phyloP scores from a whole-genome alignment of 37 sponge, comb jelly and placozoan species.

The Axinella damicornis region DNA sequence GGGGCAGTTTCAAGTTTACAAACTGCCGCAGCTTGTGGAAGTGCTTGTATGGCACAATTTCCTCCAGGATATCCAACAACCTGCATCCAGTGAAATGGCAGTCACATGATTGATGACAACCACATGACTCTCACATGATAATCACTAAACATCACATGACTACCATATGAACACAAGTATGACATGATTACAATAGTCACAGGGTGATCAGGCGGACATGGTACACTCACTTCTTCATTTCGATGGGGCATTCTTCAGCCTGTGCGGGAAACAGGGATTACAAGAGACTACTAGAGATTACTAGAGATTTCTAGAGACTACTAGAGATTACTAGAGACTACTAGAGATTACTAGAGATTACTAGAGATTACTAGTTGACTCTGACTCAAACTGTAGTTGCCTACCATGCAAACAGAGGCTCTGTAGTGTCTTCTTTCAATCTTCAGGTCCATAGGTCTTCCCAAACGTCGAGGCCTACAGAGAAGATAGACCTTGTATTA shows the following conservation, averaged over 20 bases:
- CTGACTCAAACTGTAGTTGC: neutral
- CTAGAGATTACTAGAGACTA: neutral
- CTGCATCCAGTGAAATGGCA: slow-evolving; percentile 26
- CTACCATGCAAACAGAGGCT: slow-evolving; percentile 79
- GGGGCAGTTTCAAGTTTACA: slow-evolving; percentile 84
- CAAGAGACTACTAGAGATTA: neutral
- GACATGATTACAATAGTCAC: neutral
- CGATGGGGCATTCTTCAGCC: slow-evolving; percentile 79
- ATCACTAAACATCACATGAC: too few species aligned
- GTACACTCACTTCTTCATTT: slow-evolving; percentile 71
- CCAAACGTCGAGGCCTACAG: slow-evolving; percentile 63
- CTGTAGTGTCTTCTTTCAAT: slow-evolving; percentile 80
- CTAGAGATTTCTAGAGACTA: neutral
- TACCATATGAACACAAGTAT: neutral
- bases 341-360: too few species aligned
- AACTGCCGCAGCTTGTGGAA: slow-evolving; percentile 92
- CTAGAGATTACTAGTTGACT: neutral
- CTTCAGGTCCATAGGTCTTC: slow-evolving; percentile 74
- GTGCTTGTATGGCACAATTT: slow-evolving; percentile 92
- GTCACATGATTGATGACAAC: neutral
- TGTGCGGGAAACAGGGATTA: slow-evolving; percentile 7
- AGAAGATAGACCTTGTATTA: neutral
- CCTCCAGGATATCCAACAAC: slow-evolving; percentile 88
- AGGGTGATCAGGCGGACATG: neutral
- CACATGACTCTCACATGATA: neutral